Evolutionary conservation across 2,113 vertebrate genomes (phyloP).

Genomic region (Pachyramphus minor): DNA sequence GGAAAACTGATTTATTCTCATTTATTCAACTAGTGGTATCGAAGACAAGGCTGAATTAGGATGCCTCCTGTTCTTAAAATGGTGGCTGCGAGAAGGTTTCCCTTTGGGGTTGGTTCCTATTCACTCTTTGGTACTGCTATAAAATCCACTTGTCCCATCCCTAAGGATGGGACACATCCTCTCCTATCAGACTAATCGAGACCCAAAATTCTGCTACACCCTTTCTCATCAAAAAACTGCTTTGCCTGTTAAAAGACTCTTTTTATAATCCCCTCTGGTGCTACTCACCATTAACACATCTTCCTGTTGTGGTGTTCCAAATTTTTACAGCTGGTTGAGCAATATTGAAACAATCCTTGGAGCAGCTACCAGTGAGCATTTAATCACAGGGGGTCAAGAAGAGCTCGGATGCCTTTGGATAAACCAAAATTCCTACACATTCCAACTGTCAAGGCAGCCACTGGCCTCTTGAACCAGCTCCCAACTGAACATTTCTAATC

Average conservation of each 20-base stretch:
- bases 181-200: background rate
- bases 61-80: background rate
- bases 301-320: background rate
- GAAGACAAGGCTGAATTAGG: background rate
- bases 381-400: background rate
- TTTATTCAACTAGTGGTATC: background rate
- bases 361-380: background rate
- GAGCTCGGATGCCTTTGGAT: background rate
- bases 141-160: background rate
- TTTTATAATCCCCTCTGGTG: background rate
- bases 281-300: fast-evolving
- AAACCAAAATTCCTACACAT: constrained; percentile 2
- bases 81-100: background rate
- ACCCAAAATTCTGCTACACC: background rate
- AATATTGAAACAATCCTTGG: background rate
- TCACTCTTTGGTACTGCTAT: background rate
- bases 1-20: background rate
- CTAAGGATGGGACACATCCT: background rate
- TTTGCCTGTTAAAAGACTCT: background rate
- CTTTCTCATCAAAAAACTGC: background rate
- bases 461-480: background rate
- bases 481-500: background rate
- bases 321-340: background rate
- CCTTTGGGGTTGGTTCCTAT: background rate
- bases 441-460: constrained; percentile 25